These are phyloP conservation scores for Drosophila melanosoma DNA, from an alignment of 2,888 invertebrate genomes.

Conservation along the genomic window DNA sequence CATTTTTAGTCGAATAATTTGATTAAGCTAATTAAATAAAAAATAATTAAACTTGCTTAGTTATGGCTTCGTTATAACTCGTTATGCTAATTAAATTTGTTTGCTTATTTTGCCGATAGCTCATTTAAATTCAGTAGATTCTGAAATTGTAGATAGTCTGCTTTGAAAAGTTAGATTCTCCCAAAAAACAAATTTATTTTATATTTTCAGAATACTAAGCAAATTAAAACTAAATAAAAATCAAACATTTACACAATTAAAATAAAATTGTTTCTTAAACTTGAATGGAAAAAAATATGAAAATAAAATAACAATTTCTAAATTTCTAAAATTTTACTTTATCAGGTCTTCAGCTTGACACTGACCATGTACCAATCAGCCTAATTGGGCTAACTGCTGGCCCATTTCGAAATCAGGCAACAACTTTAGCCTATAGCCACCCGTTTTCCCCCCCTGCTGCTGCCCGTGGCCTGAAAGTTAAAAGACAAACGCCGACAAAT, in stretches of 20 bases:
- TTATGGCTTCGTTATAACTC: not conserved
- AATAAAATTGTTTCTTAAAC: not conserved
- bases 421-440: slow-evolving; percentile 12
- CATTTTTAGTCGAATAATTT: not conserved
- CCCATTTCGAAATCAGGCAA: slow-evolving; percentile 48
- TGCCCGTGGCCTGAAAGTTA: slow-evolving; percentile 44
- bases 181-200: not conserved
- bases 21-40: not conserved
- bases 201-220: not conserved
- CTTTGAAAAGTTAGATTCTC: not conserved
- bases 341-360: slow-evolving; percentile 32
- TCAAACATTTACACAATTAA: not conserved
- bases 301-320: not conserved
- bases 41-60: not conserved
- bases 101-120: not conserved
- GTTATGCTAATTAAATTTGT: not conserved
- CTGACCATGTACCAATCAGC: slow-evolving; percentile 66
- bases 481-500: slow-evolving; percentile 78
- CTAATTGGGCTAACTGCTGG: slow-evolving; percentile 62
- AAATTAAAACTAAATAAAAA: not conserved
- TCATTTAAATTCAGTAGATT: not conserved
- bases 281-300: not conserved
- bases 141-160: not conserved
- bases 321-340: not conserved
- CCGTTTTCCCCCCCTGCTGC: not conserved